A percentile compares a stretch with the other conserved stretches of the same genome.
phyloP scores from a whole-genome alignment of 2,888 invertebrate genomes.

The Morinoia aosen region DNA sequence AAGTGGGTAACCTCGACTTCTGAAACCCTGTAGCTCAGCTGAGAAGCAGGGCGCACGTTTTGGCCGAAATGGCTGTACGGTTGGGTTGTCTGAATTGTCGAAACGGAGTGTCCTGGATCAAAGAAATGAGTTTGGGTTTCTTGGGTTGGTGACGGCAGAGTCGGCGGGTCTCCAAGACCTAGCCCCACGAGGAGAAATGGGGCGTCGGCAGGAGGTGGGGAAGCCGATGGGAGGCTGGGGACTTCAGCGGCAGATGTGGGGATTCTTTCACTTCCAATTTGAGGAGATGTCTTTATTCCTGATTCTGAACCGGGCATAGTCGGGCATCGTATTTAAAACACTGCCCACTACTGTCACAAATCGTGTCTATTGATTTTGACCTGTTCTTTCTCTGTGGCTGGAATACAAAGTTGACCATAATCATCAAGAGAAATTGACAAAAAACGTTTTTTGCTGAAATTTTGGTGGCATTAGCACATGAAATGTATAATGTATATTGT shows the following conservation, averaged over 20 bases:
- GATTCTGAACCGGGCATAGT: slow-evolving; percentile 30
- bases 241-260: background rate
- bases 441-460: background rate
- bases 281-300: slow-evolving; percentile 8
- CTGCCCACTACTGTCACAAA: background rate
- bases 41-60: slow-evolving; percentile 14
- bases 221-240: slow-evolving; percentile 1
- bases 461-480: background rate
- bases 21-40: background rate
- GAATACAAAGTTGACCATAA: background rate
- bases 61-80: background rate
- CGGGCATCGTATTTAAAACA: slow-evolving; percentile 7
- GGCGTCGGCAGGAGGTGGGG: slow-evolving; percentile 42
- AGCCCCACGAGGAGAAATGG: slow-evolving; percentile 32
- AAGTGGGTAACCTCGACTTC: slow-evolving; percentile 50
- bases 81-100: background rate
- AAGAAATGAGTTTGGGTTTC: slow-evolving; percentile 11
- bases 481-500: background rate
- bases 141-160: slow-evolving; percentile 35
- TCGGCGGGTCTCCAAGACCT: slow-evolving; percentile 53
- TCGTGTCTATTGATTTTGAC: background rate
- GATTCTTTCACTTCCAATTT: slow-evolving; percentile 6
- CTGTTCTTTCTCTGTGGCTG: background rate
- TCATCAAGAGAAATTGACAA: background rate
- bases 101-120: background rate